Conservation (phyloP, 2,797 vertebrate species). For the Hybognathus amarus region DNA sequence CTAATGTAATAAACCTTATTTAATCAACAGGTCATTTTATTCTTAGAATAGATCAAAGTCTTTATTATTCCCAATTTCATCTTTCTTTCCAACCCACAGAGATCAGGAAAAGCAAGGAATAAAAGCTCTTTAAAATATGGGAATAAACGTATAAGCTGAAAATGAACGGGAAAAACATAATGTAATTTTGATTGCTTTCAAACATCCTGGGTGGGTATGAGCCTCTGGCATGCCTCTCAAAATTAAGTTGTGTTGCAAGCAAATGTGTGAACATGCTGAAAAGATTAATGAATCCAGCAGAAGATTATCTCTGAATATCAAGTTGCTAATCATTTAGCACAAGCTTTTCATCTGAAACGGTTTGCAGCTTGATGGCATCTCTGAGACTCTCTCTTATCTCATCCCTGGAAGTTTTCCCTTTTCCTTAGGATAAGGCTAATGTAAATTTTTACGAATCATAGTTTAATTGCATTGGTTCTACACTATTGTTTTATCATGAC, state of each 20-base stretch:
- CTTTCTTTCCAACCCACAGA: constrained; percentile 30
- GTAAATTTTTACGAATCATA: neutral
- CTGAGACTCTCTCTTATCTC: constrained; percentile 1
- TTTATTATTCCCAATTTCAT: constrained; percentile 46
- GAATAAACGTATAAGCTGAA: neutral
- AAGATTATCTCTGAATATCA: constrained; percentile 2
- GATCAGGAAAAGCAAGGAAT: constrained; percentile 1
- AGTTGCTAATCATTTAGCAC: neutral
- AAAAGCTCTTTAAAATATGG: neutral
- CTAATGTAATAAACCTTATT: constrained; percentile 47
- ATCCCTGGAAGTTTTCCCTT: constrained; percentile 1
- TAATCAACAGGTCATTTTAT: constrained; percentile 51
- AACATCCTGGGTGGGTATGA: constrained; percentile 16
- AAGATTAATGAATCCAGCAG: constrained; percentile 1
- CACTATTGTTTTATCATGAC: neutral
- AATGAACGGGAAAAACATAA: neutral
- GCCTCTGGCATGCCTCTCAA: constrained; percentile 8
- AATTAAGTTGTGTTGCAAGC: constrained; percentile 14
- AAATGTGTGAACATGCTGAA: neutral
- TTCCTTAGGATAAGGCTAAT: neutral
- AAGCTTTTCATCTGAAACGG: neutral
- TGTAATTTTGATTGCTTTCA: constrained; percentile 26
- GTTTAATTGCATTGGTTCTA: neutral
- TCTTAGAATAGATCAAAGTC: constrained; percentile 51
- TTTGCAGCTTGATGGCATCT: neutral